phyloP scores from a whole-genome alignment of 2,797 vertebrate species.

The Rachycentron canadum region DNA sequence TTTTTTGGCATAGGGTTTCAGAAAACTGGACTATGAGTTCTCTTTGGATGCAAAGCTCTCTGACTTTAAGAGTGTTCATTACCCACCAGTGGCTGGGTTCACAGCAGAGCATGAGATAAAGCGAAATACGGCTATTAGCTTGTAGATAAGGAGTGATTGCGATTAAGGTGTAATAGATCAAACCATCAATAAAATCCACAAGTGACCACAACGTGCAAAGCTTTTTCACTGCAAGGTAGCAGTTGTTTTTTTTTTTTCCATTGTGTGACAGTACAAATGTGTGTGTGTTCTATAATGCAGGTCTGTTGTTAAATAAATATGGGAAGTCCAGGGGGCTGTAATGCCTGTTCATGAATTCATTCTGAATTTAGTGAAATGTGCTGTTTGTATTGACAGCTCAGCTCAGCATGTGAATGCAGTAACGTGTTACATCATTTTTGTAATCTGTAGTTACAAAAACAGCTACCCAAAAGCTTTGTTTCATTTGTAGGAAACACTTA shows the following conservation, averaged over 20 bases:
- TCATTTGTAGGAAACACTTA: background rate
- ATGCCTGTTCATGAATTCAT: background rate
- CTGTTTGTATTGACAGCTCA: background rate
- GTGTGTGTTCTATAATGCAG: background rate
- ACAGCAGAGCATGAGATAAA: constrained; percentile 22
- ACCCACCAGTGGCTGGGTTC: background rate
- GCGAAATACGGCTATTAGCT: constrained; percentile 23
- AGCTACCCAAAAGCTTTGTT: background rate
- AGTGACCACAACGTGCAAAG: background rate
- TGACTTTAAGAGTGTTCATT: background rate
- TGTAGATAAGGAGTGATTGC: constrained; percentile 23
- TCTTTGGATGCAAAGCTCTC: background rate
- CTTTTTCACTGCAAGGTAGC: background rate
- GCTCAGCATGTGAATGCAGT: background rate
- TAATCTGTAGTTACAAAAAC: constrained; percentile 4
- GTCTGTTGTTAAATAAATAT: background rate
- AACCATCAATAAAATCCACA: constrained; percentile 25
- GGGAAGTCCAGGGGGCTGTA: background rate
- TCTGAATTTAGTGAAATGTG: background rate
- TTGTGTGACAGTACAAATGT: background rate
- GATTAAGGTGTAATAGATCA: constrained; percentile 13
- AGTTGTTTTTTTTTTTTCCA: background rate
- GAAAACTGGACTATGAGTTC: background rate
- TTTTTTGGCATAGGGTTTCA: background rate
- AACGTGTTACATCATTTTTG: background rate